Evolutionary conservation across 2,113 vertebrate genomes (phyloP).

Genomic region (Hippocampus comes): DNA sequence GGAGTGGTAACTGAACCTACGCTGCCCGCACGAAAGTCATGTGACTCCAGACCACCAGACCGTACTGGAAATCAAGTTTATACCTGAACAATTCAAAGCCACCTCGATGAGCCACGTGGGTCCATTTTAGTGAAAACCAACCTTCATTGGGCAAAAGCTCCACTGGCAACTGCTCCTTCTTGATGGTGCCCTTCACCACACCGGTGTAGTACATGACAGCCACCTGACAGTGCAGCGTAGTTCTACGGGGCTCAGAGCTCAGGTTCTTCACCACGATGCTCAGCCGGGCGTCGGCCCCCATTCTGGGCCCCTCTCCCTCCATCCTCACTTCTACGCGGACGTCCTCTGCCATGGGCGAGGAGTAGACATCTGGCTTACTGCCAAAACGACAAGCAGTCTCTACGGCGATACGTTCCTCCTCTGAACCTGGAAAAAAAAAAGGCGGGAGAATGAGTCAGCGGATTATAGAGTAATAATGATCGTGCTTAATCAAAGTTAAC

Average conservation of each 20-base stretch:
- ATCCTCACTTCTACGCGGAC: slow-evolving; percentile 73
- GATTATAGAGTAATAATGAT: slow-evolving; percentile 11
- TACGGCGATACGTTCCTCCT: slow-evolving; percentile 83
- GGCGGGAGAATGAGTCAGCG: slow-evolving; percentile 7
- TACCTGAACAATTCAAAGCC: background rate
- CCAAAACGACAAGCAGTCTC: slow-evolving; percentile 82
- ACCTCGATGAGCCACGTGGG: background rate
- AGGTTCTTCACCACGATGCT: slow-evolving; percentile 74
- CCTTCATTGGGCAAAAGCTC: slow-evolving; percentile 72
- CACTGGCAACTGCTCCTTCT: slow-evolving; percentile 71
- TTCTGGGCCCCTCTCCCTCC: slow-evolving; percentile 77
- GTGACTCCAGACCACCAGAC: too few relatives aligned
- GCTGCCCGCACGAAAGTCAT: too few relatives aligned
- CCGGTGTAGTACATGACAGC: slow-evolving; percentile 85
- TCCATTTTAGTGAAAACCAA: slow-evolving; percentile 31
- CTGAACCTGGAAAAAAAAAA: slow-evolving; percentile 52
- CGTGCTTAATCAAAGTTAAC: slow-evolving; percentile 11
- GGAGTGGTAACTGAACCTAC: too few relatives aligned
- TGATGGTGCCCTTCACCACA: slow-evolving; percentile 76
- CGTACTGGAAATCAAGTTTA: too few relatives aligned
- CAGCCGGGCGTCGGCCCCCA: slow-evolving; percentile 77
- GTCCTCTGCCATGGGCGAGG: slow-evolving; percentile 65
- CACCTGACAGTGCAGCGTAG: slow-evolving; percentile 79
- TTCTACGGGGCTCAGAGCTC: slow-evolving; percentile 64
- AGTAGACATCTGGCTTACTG: slow-evolving; percentile 76